phyloP scores from a whole-genome alignment of 2,797 vertebrate species.

The Pygocentrus nattereri region DNA sequence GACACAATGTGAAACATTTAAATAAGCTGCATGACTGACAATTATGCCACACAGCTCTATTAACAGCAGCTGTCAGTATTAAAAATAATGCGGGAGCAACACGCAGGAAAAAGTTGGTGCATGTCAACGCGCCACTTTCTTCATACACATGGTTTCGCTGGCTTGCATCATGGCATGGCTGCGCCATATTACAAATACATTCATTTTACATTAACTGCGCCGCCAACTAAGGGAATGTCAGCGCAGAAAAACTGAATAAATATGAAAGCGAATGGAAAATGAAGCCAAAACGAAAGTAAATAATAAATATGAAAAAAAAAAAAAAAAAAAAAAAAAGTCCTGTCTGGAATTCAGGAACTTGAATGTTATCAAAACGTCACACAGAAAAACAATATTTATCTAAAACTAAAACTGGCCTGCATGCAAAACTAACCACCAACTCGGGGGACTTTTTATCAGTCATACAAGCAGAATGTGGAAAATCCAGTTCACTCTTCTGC shows the following conservation, averaged over 20 bases:
- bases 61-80: background rate
- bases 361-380: background rate
- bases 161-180: no score
- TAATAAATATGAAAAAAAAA: background rate
- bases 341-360: slow-evolving; percentile 12
- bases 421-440: background rate
- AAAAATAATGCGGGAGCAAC: background rate
- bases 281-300: background rate
- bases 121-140: no score
- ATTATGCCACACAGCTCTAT: background rate
- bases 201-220: no score
- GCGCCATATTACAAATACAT: background rate
- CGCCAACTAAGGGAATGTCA: no score
- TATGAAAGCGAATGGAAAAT: background rate
- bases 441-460: background rate
- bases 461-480: background rate
- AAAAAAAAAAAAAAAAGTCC: background rate
- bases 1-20: background rate
- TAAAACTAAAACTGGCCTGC: background rate
- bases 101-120: background rate
- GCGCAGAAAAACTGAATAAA: background rate
- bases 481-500: background rate
- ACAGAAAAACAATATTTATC: background rate
- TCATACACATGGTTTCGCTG: no score
- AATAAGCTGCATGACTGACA: background rate